Evolutionary conservation across 1,140 invertebrate species (phyloP), one percentile per base, ranked within the genome.

Genomic region (Trichomalopsis sarcophagae): DNA sequence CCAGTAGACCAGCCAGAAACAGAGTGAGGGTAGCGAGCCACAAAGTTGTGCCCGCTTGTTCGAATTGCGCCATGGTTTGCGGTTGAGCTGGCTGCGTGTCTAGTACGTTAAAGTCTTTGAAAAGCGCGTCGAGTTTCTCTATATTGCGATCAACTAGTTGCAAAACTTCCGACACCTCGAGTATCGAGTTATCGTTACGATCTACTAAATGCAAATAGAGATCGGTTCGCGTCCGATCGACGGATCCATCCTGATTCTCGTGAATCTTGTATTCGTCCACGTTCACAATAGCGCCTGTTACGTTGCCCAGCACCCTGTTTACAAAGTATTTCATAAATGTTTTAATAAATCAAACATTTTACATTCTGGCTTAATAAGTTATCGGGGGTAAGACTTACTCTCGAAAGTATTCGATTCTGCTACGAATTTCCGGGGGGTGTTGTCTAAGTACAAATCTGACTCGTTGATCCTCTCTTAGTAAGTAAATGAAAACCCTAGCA

Each of bases 141-240:
- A 98, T 98, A 91, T 98, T 98, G 87, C 97, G 95, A 92, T 99
- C 98, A 13, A 99, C 97, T 27, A 98, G 90, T 87, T 96, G 96
- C 79, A 97, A 94, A 23, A 98, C 97, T 90, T 97, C 95, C 27
- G 95, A 94, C 0, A 98, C 97, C 91, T 98, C 97, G 84, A 98
- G 94, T 36, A 99, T 98, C 6, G 97, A 97, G 93, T 99, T 97
- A 89, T 99, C 97, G 36, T 95, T 94, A 66, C 96, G 95, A 92
- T 98, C 96, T 6, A 99, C 98, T 77, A 99, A 95, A 93, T 99
- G 98, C 87, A 99, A 93, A 90, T 98, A 99, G 81, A 99, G 93
- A 93, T 99, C 98, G 2, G 98, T 99, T 90, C 98, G 97, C 2
- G 98, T 99, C 89, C 97, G 96, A 92, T 99, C 98, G 1, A 99